Base-by-base conservation (phyloP, 2,797 vertebrate genomes). In the Artibeus lituratus region DNA sequence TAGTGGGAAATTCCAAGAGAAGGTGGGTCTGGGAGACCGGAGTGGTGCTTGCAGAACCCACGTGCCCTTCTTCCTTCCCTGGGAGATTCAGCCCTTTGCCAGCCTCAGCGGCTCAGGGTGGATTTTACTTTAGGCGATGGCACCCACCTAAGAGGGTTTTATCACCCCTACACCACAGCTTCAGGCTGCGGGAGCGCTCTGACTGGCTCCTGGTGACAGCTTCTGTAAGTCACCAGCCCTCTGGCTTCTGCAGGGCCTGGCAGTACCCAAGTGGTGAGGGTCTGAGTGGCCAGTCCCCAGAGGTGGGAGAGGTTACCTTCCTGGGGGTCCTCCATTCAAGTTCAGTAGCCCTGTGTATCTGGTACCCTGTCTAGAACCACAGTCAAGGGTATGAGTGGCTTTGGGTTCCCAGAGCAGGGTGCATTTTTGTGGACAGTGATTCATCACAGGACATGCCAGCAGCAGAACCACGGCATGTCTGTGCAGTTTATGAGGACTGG, bases 351-450 rank as follows among this genome's bases (percentile, higher is more conserved):
- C 57, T 0, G 2, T 10, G 15, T 93, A 32, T 74, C 57, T 84
- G 77, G 42, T 22, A 84, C 70, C 65, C 51, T 82, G 35, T 91
- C 80, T 55, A 95, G 94, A 95, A 97, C 96, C 96, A 97, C 96
- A 96, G 93, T 93, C 74, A 78, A 47, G 67, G 70, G 65, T 89
- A 24, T 82, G 62, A 96, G 91, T 77, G 92, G 84, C 88, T 97
- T 93, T 96, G 57, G 93, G 82, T 97, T 97, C 94, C 91, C 86
- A 97, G 96, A 97, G 94, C 83, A 80, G 92, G 89, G 42, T 95
- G 55, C 94, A 97, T 97, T 97, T 97, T 97, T 97, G 95, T 97
- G 97, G 97, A 96, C 2, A 90, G 73, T 97, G 96, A 97, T 82
- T 97, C 97, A 97, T 94, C 69, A 14, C 53, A 11, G 80, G 89